phyloP scores from a whole-genome alignment of 1,140 invertebrate species.

The Hermetia illucens region DNA sequence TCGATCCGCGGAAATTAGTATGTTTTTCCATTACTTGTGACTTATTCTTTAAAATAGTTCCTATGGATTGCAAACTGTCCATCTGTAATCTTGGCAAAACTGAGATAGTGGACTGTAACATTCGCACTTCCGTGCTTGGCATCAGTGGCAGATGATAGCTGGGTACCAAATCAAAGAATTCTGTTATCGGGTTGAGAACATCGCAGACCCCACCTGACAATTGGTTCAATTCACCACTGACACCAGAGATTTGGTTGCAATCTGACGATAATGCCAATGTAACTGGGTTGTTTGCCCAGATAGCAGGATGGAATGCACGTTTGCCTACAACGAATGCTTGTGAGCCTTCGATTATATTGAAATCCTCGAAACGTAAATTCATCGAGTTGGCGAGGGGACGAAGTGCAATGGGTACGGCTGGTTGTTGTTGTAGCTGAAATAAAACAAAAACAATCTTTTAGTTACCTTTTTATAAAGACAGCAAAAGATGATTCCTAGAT shows the following conservation, averaged over 20 bases:
- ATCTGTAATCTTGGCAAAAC: constrained; percentile 53
- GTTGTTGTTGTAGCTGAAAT: constrained; percentile 52
- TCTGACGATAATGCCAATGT: constrained; percentile 56
- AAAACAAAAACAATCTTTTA: too few species aligned
- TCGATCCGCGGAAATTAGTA: constrained; percentile 27
- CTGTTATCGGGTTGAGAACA: constrained; percentile 52
- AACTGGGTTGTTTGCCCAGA: constrained; percentile 49
- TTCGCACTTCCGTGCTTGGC: constrained; percentile 30
- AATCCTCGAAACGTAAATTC: constrained; percentile 54
- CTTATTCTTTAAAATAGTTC: constrained; percentile 36
- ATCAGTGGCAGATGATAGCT: constrained; percentile 38
- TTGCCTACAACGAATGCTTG: constrained; percentile 45
- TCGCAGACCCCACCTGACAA: constrained; percentile 24
- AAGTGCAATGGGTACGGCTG: constrained; percentile 44
- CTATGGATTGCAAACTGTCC: constrained; percentile 50
- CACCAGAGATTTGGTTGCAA: constrained; percentile 33
- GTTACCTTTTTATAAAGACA: too few species aligned
- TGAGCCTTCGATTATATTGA: constrained; percentile 38
- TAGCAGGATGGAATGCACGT: constrained; percentile 52
- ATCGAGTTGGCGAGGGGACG: constrained; percentile 53
- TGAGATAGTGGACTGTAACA: constrained; percentile 57
- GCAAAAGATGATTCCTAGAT: too few species aligned
- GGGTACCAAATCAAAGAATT: constrained; percentile 62
- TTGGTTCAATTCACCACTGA: constrained; percentile 29
- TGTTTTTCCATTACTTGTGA: constrained; percentile 31